Evolutionary conservation across 2,797 vertebrate species (phyloP).

Genomic region (Periparus ater): DNA sequence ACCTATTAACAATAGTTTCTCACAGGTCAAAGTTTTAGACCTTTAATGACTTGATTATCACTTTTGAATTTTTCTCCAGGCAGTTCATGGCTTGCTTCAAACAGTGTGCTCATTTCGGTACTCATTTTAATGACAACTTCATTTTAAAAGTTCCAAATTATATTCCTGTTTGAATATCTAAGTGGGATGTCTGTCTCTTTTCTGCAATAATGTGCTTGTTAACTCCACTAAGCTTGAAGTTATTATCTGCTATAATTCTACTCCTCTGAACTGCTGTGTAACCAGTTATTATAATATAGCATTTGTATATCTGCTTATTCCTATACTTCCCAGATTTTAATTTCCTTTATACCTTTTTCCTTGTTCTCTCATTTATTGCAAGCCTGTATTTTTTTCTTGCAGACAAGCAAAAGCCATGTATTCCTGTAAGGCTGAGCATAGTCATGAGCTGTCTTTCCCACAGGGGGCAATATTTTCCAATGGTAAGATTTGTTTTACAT

Average conservation of each 20-base stretch:
- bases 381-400: slow-evolving; percentile 32
- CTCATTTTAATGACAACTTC: background rate
- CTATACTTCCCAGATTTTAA: background rate
- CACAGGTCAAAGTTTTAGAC: background rate
- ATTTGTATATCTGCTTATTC: background rate
- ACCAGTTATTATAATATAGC: background rate
- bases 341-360: background rate
- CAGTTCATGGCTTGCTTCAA: background rate
- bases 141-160: background rate
- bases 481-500: slow-evolving; percentile 79
- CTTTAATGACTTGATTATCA: background rate
- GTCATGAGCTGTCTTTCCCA: slow-evolving; percentile 95
- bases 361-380: background rate
- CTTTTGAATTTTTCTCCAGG: background rate
- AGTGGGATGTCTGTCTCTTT: background rate
- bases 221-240: background rate
- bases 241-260: background rate
- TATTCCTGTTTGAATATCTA: background rate
- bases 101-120: background rate
- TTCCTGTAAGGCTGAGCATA: slow-evolving; percentile 93
- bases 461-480: slow-evolving; percentile 93
- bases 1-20: background rate
- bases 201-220: background rate
- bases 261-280: background rate
- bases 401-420: slow-evolving; percentile 95